A percentile compares a stretch with the other conserved stretches of the same genome.
phyloP scores from a whole-genome alignment of 2,113 vertebrate species.

The Rhynchomys soricoides region DNA sequence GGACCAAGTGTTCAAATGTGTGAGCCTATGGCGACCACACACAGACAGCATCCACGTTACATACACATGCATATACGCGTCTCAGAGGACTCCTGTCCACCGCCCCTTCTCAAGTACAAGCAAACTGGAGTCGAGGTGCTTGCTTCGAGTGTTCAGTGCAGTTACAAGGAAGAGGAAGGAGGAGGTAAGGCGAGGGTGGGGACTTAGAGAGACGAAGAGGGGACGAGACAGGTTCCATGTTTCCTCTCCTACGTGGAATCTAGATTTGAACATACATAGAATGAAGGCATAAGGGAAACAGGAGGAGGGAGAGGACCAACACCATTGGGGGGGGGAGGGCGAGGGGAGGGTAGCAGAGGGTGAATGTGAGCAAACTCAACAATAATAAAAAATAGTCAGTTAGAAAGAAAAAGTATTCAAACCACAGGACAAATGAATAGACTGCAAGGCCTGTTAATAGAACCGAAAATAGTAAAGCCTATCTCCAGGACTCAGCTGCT shows the following conservation, averaged over 20 bases:
- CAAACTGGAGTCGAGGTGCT: neutral
- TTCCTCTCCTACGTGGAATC: neutral
- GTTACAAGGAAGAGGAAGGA: neutral
- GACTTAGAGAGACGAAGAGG: neutral
- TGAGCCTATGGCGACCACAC: neutral
- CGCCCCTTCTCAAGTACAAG: neutral
- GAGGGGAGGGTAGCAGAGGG: neutral
- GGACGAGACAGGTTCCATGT: neutral
- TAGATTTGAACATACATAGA: neutral
- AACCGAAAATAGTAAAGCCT: neutral
- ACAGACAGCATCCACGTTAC: neutral
- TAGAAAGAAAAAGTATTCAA: neutral
- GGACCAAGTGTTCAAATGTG: neutral
- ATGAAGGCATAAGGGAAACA: neutral
- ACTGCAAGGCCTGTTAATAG: slow-evolving; percentile 31
- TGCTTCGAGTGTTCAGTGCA: neutral
- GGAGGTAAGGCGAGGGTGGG: neutral
- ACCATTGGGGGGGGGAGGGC: neutral
- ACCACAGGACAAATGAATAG: neutral
- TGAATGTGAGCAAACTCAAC: neutral
- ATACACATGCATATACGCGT: neutral
- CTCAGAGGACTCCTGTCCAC: neutral
- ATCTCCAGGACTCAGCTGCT: neutral
- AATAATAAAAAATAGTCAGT: neutral
- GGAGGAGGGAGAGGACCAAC: neutral